These are phyloP conservation scores for Leucania comma DNA, from an alignment of 2,888 invertebrate genomes.

Conservation along the genomic window DNA sequence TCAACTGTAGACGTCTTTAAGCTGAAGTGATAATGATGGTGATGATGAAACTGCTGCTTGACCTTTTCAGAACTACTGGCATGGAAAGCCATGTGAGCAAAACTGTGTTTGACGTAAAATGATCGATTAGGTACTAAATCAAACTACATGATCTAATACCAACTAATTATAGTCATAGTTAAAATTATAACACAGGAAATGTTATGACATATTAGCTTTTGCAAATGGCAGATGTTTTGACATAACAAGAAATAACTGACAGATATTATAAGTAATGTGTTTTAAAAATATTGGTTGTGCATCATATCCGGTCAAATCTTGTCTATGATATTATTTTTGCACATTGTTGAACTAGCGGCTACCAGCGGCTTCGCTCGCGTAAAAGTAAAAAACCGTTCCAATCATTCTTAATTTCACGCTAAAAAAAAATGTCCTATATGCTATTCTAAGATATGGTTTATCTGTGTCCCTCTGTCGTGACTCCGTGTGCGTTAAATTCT, in stretches of 20 bases:
- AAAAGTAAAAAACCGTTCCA: background rate
- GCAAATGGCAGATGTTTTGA: conserved; percentile 21
- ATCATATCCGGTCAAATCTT: conserved; percentile 32
- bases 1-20: background rate
- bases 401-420: too few relatives aligned
- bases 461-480: too few relatives aligned
- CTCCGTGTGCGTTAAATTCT: too few relatives aligned
- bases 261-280: conserved; percentile 24
- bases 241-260: conserved; percentile 18
- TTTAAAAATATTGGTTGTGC: conserved; percentile 22
- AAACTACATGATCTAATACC: conserved; percentile 20
- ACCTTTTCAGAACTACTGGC: background rate
- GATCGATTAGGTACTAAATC: conserved; percentile 17
- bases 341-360: background rate
- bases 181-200: conserved; percentile 25
- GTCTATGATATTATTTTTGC: background rate
- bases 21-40: background rate
- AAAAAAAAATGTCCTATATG: too few relatives aligned
- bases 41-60: background rate
- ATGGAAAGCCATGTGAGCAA: background rate
- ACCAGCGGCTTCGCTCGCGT: background rate
- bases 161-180: conserved; percentile 7
- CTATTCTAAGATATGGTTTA: too few relatives aligned
- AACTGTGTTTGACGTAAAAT: background rate
- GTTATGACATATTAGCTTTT: conserved; percentile 34